Percentiles rank a stretch among this genome's conserved stretches.
Evolutionary conservation across 2,888 invertebrate genomes (phyloP).

Genomic region (Apodemia zela): DNA sequence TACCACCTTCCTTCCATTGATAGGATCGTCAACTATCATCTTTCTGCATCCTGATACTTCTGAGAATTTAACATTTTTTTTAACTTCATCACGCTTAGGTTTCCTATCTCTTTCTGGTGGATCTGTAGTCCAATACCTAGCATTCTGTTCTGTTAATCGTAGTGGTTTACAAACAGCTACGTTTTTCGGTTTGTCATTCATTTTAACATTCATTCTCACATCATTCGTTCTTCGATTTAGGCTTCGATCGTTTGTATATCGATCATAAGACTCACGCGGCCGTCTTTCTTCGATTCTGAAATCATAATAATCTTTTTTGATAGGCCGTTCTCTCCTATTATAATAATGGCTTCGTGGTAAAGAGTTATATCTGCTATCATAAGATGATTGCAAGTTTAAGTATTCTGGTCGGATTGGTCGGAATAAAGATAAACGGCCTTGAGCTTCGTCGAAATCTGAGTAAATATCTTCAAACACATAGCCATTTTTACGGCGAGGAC

Average conservation of each 20-base stretch:
- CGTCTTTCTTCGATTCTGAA: slow-evolving; percentile 63
- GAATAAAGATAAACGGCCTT: slow-evolving; percentile 68
- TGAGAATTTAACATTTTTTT: slow-evolving; percentile 75
- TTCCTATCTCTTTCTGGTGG: slow-evolving; percentile 50
- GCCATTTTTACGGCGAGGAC: slow-evolving; percentile 64
- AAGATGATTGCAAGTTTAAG: slow-evolving; percentile 62
- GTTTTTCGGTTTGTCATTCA: slow-evolving; percentile 48
- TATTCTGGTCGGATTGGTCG: slow-evolving; percentile 74
- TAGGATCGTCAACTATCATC: slow-evolving; percentile 69
- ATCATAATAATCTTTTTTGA: slow-evolving; percentile 68
- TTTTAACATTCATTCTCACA: slow-evolving; percentile 32
- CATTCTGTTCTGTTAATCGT: slow-evolving; percentile 59
- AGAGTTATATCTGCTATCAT: slow-evolving; percentile 67
- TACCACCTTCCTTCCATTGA: slow-evolving; percentile 64
- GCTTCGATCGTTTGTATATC: slow-evolving; percentile 39
- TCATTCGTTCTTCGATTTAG: slow-evolving; percentile 34
- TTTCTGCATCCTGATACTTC: slow-evolving; percentile 75
- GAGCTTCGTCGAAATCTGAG: slow-evolving; percentile 73
- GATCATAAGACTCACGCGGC: slow-evolving; percentile 52
- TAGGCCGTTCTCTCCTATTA: slow-evolving; percentile 52
- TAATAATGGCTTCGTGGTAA: slow-evolving; percentile 61
- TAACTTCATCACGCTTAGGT: slow-evolving; percentile 60
- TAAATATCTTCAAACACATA: slow-evolving; percentile 76
- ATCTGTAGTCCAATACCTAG: slow-evolving; percentile 69
- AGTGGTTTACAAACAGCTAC: slow-evolving; percentile 71